Base-by-base conservation (phyloP, 2,113 vertebrate species). In the Mionectes macconnelli region DNA sequence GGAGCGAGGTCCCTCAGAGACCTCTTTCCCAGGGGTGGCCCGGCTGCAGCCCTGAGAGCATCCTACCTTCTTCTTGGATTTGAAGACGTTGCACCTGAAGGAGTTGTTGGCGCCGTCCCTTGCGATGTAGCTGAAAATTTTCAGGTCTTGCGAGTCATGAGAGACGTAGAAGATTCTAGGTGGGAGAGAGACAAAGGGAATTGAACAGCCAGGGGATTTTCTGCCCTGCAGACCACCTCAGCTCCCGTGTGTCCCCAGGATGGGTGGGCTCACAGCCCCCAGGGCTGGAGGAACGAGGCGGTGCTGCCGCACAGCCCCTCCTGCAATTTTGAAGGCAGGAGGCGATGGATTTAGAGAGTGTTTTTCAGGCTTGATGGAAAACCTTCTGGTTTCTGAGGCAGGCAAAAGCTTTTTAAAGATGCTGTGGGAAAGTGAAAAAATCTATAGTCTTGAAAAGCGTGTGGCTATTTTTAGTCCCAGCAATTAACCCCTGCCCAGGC, bases 71-170 rank as follows among this genome's bases (percentile, higher is more conserved):
- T 99, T 98, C 96, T 99, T 99, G 5, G 98, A 98, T 91, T 98
- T 98, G 98, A 99, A 99, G 90, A 99, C 98, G 5, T 99, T 99
- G 84, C 99, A 98, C 72, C 98, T 98, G 98, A 98, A 98, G 56
- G 98, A 98, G 72, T 99, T 98, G 97, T 94, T 99, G 44, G 98
- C 81, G 3, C 98, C 98, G 0, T 99, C 98, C 92, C 98, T 98
- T 6, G 98, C 98, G 2, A 99, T 98, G 94, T 98, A 99, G 93
- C 98, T 99, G 89, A 99, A 99, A 68, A 98, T 99, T 97, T 99
- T 99, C 77, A 98, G 96, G 96, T 99, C 98, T 94, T 98, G 98
- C 0, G 98, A 98, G 95, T 99, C 98, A 0, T 98, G 98, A 17
- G 98, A 98, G 27, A 98, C 98, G 1, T 98, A 98, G 97, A 99